Percentiles rank a stretch among this genome's conserved stretches.
Conservation (phyloP, 2,797 vertebrate species). For the Phoxinus dragarum region DNA sequence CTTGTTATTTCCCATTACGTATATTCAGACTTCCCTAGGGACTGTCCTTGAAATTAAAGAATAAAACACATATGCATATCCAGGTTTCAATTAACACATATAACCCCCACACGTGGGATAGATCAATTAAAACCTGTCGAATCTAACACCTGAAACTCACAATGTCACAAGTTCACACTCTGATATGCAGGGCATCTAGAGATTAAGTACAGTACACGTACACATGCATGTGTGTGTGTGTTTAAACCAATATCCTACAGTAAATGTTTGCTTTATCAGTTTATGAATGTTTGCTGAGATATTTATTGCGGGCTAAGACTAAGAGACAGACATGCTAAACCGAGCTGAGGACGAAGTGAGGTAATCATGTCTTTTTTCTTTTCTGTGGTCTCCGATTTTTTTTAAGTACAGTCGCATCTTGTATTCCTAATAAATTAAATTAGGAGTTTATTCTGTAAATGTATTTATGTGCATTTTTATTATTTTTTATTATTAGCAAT, state of each 20-base stretch:
- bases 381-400: not conserved
- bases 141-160: conserved; percentile 21
- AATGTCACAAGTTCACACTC: conserved; percentile 1
- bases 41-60: conserved; percentile 10
- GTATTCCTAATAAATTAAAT: not conserved
- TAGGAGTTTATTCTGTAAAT: not conserved
- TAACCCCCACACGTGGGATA: conserved; percentile 33
- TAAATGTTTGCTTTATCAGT: conserved; percentile 25
- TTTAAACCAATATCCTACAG: not conserved
- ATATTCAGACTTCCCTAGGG: not conserved
- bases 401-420: not conserved
- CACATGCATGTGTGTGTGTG: not conserved
- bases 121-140: conserved; percentile 50
- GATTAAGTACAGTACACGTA: not conserved
- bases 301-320: conserved; percentile 30
- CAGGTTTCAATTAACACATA: conserved; percentile 54
- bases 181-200: not conserved
- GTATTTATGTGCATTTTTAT: not conserved
- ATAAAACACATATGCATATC: conserved; percentile 23
- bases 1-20: conserved; percentile 31
- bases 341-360: not conserved
- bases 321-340: not conserved
- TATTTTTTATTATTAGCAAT: too few species aligned
- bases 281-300: not conserved
- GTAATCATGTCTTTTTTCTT: not conserved